Percentiles rank a stretch among this genome's conserved stretches.
These are phyloP conservation scores for Drosophila paramelanica DNA, from an alignment of 2,888 invertebrate genomes.

Conservation along the genomic window DNA sequence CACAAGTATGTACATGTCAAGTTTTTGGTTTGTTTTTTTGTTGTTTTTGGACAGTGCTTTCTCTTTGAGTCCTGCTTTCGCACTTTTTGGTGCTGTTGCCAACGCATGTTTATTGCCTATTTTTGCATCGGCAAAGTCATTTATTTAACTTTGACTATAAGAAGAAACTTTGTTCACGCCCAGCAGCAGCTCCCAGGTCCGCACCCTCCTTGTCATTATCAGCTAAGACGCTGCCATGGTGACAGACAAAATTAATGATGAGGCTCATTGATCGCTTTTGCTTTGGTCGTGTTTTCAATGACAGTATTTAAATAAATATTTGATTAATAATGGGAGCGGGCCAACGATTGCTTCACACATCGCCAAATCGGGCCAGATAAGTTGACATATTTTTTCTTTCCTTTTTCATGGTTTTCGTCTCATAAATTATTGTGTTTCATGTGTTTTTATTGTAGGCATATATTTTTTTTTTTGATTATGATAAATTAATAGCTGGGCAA, in stretches of 20 bases:
- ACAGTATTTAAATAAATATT: slow-evolving; percentile 73
- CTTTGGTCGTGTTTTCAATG: slow-evolving; percentile 30
- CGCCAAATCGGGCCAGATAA: slow-evolving; percentile 39
- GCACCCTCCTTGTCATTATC: slow-evolving; percentile 58
- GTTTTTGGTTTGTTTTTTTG: slow-evolving; percentile 10
- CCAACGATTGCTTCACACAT: slow-evolving; percentile 4
- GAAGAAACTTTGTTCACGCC: slow-evolving; percentile 63
- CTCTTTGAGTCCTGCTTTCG: background rate
- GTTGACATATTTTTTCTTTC: slow-evolving; percentile 47
- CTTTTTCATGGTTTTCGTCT: slow-evolving; percentile 20
- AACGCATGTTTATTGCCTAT: slow-evolving; percentile 40
- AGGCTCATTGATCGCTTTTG: slow-evolving; percentile 47
- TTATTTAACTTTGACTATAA: slow-evolving; percentile 56
- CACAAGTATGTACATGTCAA: slow-evolving; percentile 56
- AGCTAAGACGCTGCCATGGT: slow-evolving; percentile 42
- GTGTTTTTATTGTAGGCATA: slow-evolving; percentile 63
- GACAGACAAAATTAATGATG: slow-evolving; percentile 76
- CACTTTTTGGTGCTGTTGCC: slow-evolving; percentile 22
- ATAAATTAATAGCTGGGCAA: slow-evolving; percentile 53
- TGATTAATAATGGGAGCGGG: slow-evolving; percentile 65
- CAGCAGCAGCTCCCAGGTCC: background rate
- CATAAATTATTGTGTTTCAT: slow-evolving; percentile 66
- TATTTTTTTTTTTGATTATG: slow-evolving; percentile 64
- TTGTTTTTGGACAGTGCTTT: background rate
- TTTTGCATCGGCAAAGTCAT: slow-evolving; percentile 47